Conservation (phyloP, 2,113 vertebrate genomes). For the Nibea albiflora region DNA sequence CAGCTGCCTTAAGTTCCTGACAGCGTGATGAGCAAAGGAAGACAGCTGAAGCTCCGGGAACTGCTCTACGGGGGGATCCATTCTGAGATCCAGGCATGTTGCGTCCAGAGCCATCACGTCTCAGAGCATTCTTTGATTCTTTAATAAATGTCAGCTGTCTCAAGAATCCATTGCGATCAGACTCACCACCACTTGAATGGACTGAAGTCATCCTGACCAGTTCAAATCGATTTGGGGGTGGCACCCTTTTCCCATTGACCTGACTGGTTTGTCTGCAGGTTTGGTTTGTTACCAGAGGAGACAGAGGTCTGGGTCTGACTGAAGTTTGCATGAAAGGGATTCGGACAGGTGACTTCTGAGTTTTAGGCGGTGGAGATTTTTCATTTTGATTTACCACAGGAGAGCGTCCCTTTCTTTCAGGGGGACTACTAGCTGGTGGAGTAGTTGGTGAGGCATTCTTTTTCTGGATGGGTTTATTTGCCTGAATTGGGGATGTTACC, state of each 20-base stretch:
- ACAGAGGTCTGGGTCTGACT: slow-evolving; percentile 80
- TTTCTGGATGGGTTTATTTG: slow-evolving; percentile 69
- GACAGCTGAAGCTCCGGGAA: slow-evolving; percentile 86
- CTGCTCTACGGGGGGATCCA: slow-evolving; percentile 81
- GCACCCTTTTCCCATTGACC: slow-evolving; percentile 47
- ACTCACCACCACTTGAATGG: slow-evolving; percentile 88
- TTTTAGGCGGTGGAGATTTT: slow-evolving; percentile 87
- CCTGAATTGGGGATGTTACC: slow-evolving; percentile 79
- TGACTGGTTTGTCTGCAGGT: slow-evolving; percentile 68
- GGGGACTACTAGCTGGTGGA: slow-evolving; percentile 70
- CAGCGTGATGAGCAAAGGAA: slow-evolving; percentile 96
- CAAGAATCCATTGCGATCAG: slow-evolving; percentile 90
- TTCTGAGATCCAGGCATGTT: slow-evolving; percentile 79
- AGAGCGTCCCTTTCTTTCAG: slow-evolving; percentile 77
- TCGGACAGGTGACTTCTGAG: slow-evolving; percentile 94
- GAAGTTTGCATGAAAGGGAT: slow-evolving; percentile 96
- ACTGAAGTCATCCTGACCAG: slow-evolving; percentile 87
- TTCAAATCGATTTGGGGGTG: slow-evolving; percentile 81
- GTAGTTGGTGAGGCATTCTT: slow-evolving; percentile 65
- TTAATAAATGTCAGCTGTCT: slow-evolving; percentile 98
- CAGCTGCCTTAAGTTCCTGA: slow-evolving; percentile 88
- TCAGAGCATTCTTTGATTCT: slow-evolving; percentile 87
- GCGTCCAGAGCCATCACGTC: slow-evolving; percentile 69
- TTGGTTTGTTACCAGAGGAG: slow-evolving; percentile 88
- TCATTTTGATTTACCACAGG: slow-evolving; percentile 75